Evolutionary conservation across 1,140 invertebrate genomes (phyloP).

Genomic region (Brachionus rotundiformis): DNA sequence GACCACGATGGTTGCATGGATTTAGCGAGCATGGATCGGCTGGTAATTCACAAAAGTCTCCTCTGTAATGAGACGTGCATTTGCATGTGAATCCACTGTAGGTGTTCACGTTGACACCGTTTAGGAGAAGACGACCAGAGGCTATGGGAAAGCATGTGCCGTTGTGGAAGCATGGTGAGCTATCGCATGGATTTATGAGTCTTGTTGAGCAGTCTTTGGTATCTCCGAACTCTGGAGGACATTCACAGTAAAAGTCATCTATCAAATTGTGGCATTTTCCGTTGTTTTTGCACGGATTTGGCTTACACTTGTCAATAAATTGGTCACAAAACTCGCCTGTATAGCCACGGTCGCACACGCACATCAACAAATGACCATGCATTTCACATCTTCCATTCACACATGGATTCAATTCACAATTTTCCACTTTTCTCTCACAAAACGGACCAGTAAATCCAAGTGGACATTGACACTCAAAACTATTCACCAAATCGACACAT

Average conservation of each 20-base stretch:
- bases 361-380: background rate
- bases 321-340: constrained; percentile 39
- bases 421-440: constrained; percentile 40
- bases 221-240: constrained; percentile 19
- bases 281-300: constrained; percentile 50
- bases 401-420: constrained; percentile 69
- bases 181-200: constrained; percentile 11
- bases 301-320: constrained; percentile 15
- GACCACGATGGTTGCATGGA: constrained; percentile 34
- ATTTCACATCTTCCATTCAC: constrained; percentile 70
- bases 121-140: background rate
- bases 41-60: constrained; percentile 29
- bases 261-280: constrained; percentile 50
- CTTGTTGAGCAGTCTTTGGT: constrained; percentile 5
- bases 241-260: constrained; percentile 46
- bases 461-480: constrained; percentile 48
- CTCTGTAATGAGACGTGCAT: constrained; percentile 8
- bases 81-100: constrained; percentile 22
- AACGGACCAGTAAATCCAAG: constrained; percentile 35
- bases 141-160: constrained; percentile 35
- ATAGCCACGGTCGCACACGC: constrained; percentile 39
- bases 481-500: constrained; percentile 35
- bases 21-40: constrained; percentile 23
- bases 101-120: background rate
- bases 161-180: constrained; percentile 38